These are phyloP conservation scores for Cliona cf. orientalis DNA, from an alignment of 37 sponge, comb jelly and placozoan genomes.

Conservation along the genomic window DNA sequence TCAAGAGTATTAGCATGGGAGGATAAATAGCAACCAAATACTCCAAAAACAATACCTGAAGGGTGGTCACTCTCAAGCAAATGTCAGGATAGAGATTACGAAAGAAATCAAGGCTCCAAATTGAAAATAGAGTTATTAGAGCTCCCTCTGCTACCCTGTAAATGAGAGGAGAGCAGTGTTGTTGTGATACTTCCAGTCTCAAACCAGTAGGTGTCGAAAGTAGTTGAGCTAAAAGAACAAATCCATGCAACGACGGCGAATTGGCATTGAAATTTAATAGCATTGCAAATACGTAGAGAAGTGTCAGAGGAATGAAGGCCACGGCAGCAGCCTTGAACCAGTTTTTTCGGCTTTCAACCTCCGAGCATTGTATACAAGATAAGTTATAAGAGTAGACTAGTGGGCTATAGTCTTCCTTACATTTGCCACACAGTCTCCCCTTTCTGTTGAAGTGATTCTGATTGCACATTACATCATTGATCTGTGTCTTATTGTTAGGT, in stretches of 20 bases:
- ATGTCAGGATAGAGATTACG: not conserved
- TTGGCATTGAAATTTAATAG: not conserved
- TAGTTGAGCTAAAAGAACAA: not conserved
- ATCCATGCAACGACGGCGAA: not conserved
- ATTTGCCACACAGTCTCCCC: not conserved
- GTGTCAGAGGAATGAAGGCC: not conserved
- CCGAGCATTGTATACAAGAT: slow-evolving; percentile 1
- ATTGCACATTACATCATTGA: too few species aligned
- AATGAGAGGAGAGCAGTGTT: not conserved
- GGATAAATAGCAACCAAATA: slow-evolving; percentile 11
- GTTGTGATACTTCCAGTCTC: too few species aligned
- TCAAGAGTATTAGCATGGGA: not conserved
- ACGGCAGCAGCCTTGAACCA: not conserved
- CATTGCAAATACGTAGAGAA: not conserved
- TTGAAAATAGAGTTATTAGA: not conserved
- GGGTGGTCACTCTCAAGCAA: slow-evolving; percentile 7
- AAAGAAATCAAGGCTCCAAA: slow-evolving; percentile 24
- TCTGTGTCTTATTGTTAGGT: too few species aligned
- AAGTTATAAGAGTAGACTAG: slow-evolving; percentile 4
- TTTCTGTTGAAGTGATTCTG: not conserved
- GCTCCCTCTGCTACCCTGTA: not conserved
- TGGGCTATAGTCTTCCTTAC: not conserved
- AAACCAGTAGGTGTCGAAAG: not conserved
- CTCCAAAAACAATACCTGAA: not conserved
- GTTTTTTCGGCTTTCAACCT: not conserved